phyloP scores from a whole-genome alignment of 1,140 invertebrate genomes.

The Hylyphantes graminicola region DNA sequence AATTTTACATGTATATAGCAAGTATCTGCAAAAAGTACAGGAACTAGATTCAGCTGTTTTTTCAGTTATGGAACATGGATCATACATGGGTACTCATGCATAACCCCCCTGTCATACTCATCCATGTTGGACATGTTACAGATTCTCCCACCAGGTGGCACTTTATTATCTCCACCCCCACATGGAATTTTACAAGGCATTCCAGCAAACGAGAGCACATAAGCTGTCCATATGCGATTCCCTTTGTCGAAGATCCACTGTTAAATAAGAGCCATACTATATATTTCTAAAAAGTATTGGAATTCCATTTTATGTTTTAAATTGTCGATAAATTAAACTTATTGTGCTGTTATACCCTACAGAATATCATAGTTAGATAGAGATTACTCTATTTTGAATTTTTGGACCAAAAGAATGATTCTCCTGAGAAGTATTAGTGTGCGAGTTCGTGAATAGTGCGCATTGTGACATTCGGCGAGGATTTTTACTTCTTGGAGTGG shows the following conservation, averaged over 20 bases:
- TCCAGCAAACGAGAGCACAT: not conserved
- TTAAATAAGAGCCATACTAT: constrained; percentile 4
- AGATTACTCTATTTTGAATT: no score
- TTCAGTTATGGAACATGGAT: no score
- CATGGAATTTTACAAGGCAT: constrained; percentile 4
- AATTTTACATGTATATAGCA: no score
- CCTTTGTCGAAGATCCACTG: not conserved
- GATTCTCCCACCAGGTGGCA: constrained; percentile 39
- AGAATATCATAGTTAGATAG: no score
- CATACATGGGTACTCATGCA: not conserved
- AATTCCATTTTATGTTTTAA: not conserved
- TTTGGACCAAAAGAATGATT: not conserved
- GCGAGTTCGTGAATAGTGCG: not conserved
- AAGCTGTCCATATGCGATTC: constrained; percentile 8
- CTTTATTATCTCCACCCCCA: constrained; percentile 30
- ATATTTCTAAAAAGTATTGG: not conserved
- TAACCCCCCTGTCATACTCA: not conserved
- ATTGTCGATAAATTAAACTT: no score
- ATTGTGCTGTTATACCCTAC: no score
- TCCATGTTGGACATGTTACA: constrained; percentile 12
- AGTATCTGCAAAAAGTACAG: no score
- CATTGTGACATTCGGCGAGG: not conserved
- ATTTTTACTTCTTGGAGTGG: not conserved
- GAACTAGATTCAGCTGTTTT: no score
- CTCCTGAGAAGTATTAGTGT: not conserved